Evolutionary conservation across 1,140 invertebrate genomes (phyloP).

Genomic region (Cydia splendana): DNA sequence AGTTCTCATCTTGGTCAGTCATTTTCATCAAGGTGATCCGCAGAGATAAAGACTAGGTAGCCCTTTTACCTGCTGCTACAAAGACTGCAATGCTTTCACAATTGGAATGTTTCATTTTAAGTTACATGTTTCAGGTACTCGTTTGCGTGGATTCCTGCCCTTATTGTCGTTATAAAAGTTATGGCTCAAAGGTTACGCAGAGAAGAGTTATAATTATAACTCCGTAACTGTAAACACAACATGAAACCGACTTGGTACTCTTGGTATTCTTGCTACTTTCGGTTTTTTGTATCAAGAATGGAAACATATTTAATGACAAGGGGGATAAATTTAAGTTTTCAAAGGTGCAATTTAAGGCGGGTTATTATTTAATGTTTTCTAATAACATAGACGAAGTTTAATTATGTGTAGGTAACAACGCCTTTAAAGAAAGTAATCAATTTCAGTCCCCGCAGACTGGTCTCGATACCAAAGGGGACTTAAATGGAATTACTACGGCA

Average conservation of each 20-base stretch:
- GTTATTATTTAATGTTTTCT: neutral
- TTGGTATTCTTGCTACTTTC: neutral
- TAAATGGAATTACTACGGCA: slow-evolving; percentile 22
- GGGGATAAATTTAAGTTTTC: neutral
- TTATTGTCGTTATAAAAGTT: no score
- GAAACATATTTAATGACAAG: neutral
- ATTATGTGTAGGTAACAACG: slow-evolving; percentile 1
- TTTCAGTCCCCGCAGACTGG: slow-evolving; percentile 16
- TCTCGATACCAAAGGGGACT: slow-evolving; percentile 20
- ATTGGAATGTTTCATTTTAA: no score
- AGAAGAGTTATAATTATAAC: neutral
- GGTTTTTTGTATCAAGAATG: neutral
- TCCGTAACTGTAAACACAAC: neutral
- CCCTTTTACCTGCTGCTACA: no score
- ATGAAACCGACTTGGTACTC: neutral
- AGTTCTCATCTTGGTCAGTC: no score
- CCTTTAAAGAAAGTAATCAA: slow-evolving; percentile 13
- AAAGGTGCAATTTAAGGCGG: neutral
- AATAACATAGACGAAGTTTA: neutral
- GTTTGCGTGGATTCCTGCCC: no score
- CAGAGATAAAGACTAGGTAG: no score
- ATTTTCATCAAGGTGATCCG: no score
- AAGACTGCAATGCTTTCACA: no score
- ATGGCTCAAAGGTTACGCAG: no score
- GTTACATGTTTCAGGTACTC: no score